Conservation (phyloP, 35 echinoderm and acorn worm genomes). For the Holothuria glaberrima region DNA sequence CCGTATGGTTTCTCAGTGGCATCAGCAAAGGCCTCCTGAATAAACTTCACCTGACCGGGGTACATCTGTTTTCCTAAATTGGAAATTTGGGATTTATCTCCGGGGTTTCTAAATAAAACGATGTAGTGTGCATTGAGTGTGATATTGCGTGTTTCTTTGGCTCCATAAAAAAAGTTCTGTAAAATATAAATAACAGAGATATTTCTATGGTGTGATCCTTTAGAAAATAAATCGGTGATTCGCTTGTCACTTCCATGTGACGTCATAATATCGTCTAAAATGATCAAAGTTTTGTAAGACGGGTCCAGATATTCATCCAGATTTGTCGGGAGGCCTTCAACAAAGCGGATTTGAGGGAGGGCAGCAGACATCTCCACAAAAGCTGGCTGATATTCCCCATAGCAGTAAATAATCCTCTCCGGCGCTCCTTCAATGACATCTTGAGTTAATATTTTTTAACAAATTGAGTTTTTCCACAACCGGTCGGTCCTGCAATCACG, state of each 20-base stretch:
- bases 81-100: constrained; percentile 72
- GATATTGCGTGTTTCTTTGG: constrained; percentile 68
- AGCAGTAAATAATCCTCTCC: constrained; percentile 49
- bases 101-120: constrained; percentile 62
- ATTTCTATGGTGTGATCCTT: constrained; percentile 33
- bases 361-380: constrained; percentile 42
- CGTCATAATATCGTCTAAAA: constrained; percentile 53
- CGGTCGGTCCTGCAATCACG: constrained; percentile 16
- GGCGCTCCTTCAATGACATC: background rate
- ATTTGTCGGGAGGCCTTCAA: constrained; percentile 39
- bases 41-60: constrained; percentile 43
- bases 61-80: constrained; percentile 65
- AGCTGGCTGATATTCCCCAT: constrained; percentile 48
- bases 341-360: constrained; percentile 25
- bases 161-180: constrained; percentile 20
- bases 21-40: constrained; percentile 60
- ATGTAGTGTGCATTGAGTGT: constrained; percentile 62
- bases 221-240: constrained; percentile 17
- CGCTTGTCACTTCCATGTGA: constrained; percentile 38
- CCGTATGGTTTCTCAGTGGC: constrained; percentile 53
- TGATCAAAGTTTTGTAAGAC: background rate
- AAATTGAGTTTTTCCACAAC: constrained; percentile 28
- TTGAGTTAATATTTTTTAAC: constrained; percentile 10
- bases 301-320: constrained; percentile 23
- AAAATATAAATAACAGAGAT: constrained; percentile 15